A percentile compares a stretch with the other conserved stretches of the same genome.
These are phyloP conservation scores for Cheilosia scutellata DNA, from an alignment of 2,888 invertebrate species.

Conservation along the genomic window DNA sequence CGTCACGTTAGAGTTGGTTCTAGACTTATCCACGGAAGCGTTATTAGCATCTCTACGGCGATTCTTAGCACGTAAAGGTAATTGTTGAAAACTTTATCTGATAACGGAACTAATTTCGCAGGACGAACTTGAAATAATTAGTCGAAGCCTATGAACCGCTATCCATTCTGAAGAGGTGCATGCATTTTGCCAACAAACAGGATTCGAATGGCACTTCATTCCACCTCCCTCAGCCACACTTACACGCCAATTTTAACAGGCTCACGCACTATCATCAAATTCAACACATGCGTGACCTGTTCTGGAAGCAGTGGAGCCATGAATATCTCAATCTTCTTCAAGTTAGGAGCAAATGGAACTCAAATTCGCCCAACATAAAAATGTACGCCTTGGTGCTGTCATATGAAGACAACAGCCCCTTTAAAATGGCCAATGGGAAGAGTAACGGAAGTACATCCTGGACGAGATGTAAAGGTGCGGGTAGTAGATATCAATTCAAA, in stretches of 20 bases:
- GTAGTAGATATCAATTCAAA: background rate
- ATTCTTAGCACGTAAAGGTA: background rate
- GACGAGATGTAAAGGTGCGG: background rate
- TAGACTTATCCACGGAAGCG: too few relatives aligned
- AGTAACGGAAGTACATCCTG: background rate
- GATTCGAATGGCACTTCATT: background rate
- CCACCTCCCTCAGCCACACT: background rate
- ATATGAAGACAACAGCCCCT: background rate
- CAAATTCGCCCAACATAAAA: background rate
- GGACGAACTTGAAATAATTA: too few relatives aligned
- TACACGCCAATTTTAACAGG: constrained; percentile 7
- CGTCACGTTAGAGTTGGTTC: too few relatives aligned
- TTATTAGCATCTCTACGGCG: too few relatives aligned
- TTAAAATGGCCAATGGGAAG: background rate
- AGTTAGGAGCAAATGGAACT: background rate
- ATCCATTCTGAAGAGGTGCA: background rate
- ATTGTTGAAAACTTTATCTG: background rate
- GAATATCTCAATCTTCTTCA: constrained; percentile 1
- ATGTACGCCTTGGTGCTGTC: background rate
- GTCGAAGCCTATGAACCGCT: background rate
- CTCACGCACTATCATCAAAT: constrained; percentile 17
- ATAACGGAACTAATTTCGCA: background rate
- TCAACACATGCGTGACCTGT: constrained; percentile 21
- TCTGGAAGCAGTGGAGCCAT: constrained; percentile 24
- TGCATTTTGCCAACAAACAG: background rate